Conservation (phyloP, 2,113 vertebrate species). For the Limnothrissa miodon region DNA sequence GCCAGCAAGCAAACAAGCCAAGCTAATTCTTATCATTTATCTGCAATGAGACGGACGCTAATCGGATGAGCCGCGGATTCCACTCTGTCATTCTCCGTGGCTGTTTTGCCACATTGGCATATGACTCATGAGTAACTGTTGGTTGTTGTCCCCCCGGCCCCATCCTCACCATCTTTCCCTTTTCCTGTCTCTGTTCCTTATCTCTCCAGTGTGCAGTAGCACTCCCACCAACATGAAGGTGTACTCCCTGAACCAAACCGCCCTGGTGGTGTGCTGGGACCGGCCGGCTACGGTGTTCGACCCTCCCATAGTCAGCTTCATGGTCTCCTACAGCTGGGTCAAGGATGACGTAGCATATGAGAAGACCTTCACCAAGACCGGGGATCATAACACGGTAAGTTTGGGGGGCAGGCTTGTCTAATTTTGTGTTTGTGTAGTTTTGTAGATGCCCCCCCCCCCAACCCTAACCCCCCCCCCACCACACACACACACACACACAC, state of each 20-base stretch:
- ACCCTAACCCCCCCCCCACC: no score
- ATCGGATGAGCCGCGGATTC: slow-evolving; percentile 34
- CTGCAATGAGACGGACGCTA: slow-evolving; percentile 38
- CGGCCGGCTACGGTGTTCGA: slow-evolving; percentile 89
- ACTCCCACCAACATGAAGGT: slow-evolving; percentile 94
- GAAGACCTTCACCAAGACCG: slow-evolving; percentile 93
- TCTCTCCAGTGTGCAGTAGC: slow-evolving; percentile 86
- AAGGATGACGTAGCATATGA: slow-evolving; percentile 91
- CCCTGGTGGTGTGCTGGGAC: slow-evolving; percentile 90
- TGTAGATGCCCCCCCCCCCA: no score
- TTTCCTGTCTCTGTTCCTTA: neutral
- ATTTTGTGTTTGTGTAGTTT: neutral
- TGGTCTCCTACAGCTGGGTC: slow-evolving; percentile 98
- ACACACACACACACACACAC: no score
- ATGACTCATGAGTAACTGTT: neutral
- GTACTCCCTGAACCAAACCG: slow-evolving; percentile 87
- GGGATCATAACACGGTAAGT: slow-evolving; percentile 91
- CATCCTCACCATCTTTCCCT: neutral
- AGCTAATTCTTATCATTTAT: slow-evolving; percentile 41
- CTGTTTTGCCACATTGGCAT: neutral
- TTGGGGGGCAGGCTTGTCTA: no score
- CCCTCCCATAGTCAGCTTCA: slow-evolving; percentile 91
- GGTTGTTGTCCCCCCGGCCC: neutral
- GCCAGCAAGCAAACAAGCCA: neutral
- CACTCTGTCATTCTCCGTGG: slow-evolving; percentile 7